Conservation (phyloP, 2,888 invertebrate species). For the Amphipyra tragopoginis region DNA sequence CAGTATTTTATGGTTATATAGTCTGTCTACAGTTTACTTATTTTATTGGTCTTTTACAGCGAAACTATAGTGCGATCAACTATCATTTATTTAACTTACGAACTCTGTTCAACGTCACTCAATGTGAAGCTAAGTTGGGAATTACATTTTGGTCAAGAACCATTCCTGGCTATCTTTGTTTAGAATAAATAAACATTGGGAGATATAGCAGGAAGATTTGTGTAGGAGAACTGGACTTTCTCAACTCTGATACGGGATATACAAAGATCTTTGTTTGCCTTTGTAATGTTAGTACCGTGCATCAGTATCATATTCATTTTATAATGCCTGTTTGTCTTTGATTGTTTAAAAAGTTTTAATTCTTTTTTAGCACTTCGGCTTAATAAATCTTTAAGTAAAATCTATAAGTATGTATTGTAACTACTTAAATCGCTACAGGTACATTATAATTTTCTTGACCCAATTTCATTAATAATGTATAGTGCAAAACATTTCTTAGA, state of each 20-base stretch:
- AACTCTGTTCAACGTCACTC: slow-evolving; percentile 65
- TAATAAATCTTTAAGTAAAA: neutral
- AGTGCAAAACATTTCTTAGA: slow-evolving; percentile 42
- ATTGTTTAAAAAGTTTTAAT: neutral
- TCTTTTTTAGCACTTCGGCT: neutral
- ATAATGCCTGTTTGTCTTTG: slow-evolving; percentile 2
- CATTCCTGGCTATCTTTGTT: slow-evolving; percentile 61
- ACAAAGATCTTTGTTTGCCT: slow-evolving; percentile 47
- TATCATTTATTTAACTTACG: slow-evolving; percentile 44
- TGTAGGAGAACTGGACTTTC: slow-evolving; percentile 45
- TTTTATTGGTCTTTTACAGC: slow-evolving; percentile 31
- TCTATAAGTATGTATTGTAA: neutral
- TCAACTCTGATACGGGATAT: slow-evolving; percentile 35
- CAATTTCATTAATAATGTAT: neutral
- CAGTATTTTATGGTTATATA: slow-evolving; percentile 14
- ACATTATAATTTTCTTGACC: neutral
- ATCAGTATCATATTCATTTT: slow-evolving; percentile 26
- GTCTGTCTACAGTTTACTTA: slow-evolving; percentile 15
- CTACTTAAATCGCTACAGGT: neutral
- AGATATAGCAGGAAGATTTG: slow-evolving; percentile 35
- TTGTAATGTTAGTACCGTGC: slow-evolving; percentile 40
- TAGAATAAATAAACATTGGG: slow-evolving; percentile 67
- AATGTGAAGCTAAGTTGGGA: slow-evolving; percentile 55
- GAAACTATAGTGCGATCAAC: slow-evolving; percentile 26
- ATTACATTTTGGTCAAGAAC: slow-evolving; percentile 67